A percentile compares a stretch with the other conserved stretches of the same genome.
Conservation (phyloP, 2,113 vertebrate species). For the Mirounga angustirostris region DNA sequence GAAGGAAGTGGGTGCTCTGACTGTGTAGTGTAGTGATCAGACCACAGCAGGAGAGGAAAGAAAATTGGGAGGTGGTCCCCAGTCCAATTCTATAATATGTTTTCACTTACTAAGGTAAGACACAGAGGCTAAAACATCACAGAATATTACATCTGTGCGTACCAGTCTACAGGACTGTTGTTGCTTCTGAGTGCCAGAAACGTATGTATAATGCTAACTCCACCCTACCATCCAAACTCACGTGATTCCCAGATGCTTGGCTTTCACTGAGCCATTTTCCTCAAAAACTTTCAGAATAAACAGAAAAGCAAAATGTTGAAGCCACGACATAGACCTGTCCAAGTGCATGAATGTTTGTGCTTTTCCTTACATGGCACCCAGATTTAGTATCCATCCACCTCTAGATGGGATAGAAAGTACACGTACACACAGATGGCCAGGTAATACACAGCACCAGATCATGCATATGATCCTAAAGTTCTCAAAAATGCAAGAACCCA, state of each 20-base stretch:
- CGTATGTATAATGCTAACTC: slow-evolving; percentile 34
- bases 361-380: neutral
- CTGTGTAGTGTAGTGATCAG: too few relatives aligned
- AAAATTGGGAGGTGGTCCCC: neutral
- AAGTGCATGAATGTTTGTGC: neutral
- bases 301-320: slow-evolving; percentile 61
- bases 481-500: neutral
- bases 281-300: slow-evolving; percentile 75
- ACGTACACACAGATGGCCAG: neutral
- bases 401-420: neutral
- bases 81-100: neutral
- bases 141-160: slow-evolving; percentile 26
- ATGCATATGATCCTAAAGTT: neutral
- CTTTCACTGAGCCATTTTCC: slow-evolving; percentile 59
- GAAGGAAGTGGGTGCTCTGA: neutral
- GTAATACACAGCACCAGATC: fast-evolving
- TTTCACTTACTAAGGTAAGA: slow-evolving; percentile 49
- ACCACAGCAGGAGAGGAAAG: neutral
- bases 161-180: slow-evolving; percentile 6
- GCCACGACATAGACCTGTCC: neutral
- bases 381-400: neutral
- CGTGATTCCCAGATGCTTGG: slow-evolving; percentile 50
- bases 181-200: slow-evolving; percentile 53
- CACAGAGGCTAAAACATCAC: slow-evolving; percentile 9
- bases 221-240: slow-evolving; percentile 39